Percentiles rank a stretch among this genome's conserved stretches.
Conservation (phyloP, 2,888 invertebrate genomes). For the Eupeodes latifasciatus region DNA sequence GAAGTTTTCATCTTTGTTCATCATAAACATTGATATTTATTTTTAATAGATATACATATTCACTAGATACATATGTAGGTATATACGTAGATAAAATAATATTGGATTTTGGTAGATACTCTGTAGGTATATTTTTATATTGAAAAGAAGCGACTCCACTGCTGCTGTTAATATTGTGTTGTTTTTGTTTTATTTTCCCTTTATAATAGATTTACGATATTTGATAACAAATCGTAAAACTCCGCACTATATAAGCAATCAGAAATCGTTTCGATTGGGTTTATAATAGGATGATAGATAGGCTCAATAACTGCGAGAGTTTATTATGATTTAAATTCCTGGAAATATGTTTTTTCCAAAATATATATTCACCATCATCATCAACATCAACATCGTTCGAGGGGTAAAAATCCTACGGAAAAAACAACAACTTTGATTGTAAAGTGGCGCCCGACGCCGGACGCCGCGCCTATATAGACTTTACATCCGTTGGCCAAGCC, state of each 20-base stretch:
- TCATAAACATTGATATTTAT: constrained; percentile 55
- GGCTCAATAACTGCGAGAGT: constrained; percentile 17
- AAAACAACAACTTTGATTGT: background rate
- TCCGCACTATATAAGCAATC: constrained; percentile 27
- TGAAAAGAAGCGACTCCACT: background rate
- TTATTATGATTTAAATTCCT: constrained; percentile 54
- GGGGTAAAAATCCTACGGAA: background rate
- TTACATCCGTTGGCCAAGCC: background rate
- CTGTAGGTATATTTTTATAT: background rate
- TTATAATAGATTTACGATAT: constrained; percentile 61
- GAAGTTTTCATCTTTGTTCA: constrained; percentile 27
- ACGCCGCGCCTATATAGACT: no score
- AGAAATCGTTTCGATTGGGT: constrained; percentile 44
- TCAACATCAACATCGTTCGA: no score
- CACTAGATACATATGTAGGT: background rate
- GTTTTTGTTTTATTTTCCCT: constrained; percentile 39
- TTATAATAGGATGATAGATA: constrained; percentile 30
- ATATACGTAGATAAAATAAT: constrained; percentile 2
- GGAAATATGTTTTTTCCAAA: constrained; percentile 15
- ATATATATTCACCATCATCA: background rate
- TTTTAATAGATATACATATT: background rate
- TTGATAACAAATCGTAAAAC: constrained; percentile 67
- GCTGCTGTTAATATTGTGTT: constrained; percentile 9
- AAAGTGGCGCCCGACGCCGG: constrained; percentile 1
- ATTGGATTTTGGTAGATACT: no score